These are phyloP conservation scores for Passer montanus DNA, from an alignment of 2,113 vertebrate genomes.

Conservation along the genomic window DNA sequence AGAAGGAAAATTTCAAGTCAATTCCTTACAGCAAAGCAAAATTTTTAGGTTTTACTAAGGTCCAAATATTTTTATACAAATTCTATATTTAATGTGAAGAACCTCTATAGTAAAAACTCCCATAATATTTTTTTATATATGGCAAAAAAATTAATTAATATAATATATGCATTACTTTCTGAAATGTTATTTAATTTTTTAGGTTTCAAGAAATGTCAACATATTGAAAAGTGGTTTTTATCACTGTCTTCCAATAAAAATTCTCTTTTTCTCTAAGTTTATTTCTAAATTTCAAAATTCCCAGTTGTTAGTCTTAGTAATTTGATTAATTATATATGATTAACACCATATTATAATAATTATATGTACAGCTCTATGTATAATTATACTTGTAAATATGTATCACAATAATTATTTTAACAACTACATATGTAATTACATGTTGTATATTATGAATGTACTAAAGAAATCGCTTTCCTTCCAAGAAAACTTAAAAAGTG, in stretches of 20 bases:
- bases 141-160: background rate
- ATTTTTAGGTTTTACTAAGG: background rate
- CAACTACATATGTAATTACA: background rate
- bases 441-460: no score
- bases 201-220: background rate
- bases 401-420: background rate
- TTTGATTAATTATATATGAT: background rate
- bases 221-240: background rate
- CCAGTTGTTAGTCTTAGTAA: background rate
- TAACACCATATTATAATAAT: background rate
- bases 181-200: background rate
- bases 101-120: rapidly evolving
- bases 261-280: background rate
- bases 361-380: rapidly evolving
- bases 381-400: background rate
- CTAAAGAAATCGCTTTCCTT: background rate
- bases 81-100: background rate
- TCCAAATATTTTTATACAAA: background rate
- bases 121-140: background rate
- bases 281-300: background rate
- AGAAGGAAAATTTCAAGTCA: background rate
- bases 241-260: background rate
- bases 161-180: background rate
- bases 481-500: background rate
- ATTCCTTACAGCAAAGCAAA: background rate